Base-by-base conservation (phyloP, 2,113 vertebrate genomes). In the Propithecus coquereli region DNA sequence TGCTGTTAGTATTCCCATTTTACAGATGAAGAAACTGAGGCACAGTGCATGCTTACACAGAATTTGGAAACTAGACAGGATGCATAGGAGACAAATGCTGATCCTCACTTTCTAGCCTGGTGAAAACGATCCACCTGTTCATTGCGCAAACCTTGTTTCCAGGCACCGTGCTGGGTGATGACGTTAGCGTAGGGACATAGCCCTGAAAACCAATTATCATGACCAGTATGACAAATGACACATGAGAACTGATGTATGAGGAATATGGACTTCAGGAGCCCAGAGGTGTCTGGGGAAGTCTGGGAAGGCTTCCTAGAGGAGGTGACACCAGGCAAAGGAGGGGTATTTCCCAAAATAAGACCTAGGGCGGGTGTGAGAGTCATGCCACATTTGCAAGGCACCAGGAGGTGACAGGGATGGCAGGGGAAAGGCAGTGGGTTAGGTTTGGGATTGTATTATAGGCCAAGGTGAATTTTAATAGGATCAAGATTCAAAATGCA, bases 251-350 rank as follows among this genome's bases (percentile, higher is more conserved):
- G 14, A 68, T 3, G 6, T 30, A 9, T 6, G 30, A 20, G 34
- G 52, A 94, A 59, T 25, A 14, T 0, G n/a, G 68, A 11, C 50
- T 50, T 11, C 12, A 12, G 43, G 73, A 89, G 23, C 20, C 50
- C 37, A 32, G 80, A 68, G 43, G 25, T 18, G 8, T 71, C 76
- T 10, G 10, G 27, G 11, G 40, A 34, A 57, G 25, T 82, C 85
- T 70, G 20, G 20, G 85, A 92, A 63, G 84, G 11, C 73, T 94
- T 97, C 57, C 59, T 30, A 16, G 43, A 92, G 57, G 16, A 32
- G 73, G 37, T 25, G 16, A 32, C n/a, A 63, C 7, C 2, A 37
- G 43, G 57, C 79, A 90, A 61, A 43, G 17, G 74, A n/a, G 40
- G 25, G 13, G 23, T 40, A n/a, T 74, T 45, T 86, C 50, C 52